These are phyloP conservation scores for Cheilosia pagana DNA, from an alignment of 2,888 invertebrate species.

Conservation along the genomic window DNA sequence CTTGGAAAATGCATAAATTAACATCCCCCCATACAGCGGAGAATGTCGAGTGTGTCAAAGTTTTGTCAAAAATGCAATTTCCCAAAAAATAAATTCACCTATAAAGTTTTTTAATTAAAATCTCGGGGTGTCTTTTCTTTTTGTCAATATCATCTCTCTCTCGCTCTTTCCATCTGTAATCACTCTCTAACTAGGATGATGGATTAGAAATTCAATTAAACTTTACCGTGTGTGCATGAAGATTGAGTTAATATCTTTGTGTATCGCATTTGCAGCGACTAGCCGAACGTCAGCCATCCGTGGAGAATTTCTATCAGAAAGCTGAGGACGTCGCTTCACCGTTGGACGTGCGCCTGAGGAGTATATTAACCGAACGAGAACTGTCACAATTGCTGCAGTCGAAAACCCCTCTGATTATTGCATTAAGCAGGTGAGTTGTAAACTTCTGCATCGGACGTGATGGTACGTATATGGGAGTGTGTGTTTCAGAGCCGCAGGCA, in stretches of 20 bases:
- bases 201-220: constrained; percentile 71
- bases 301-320: constrained; percentile 69
- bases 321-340: constrained; percentile 68
- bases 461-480: no score
- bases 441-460: not conserved
- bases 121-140: constrained; percentile 15
- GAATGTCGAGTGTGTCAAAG: constrained; percentile 9
- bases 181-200: no score
- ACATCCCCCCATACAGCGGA: not conserved
- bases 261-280: constrained; percentile 47
- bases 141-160: constrained; percentile 22
- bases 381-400: constrained; percentile 77
- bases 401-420: constrained; percentile 79
- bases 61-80: constrained; percentile 21
- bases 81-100: no score
- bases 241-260: constrained; percentile 44
- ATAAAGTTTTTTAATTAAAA: constrained; percentile 69
- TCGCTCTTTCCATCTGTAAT: no score
- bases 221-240: constrained; percentile 40
- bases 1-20: constrained; percentile 16
- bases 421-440: constrained; percentile 80
- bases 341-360: constrained; percentile 56
- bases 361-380: constrained; percentile 76
- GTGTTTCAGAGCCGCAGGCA: no score
- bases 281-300: constrained; percentile 64